These are phyloP conservation scores for Moxostoma hubbsi DNA, from an alignment of 2,797 vertebrate genomes.

Conservation along the genomic window DNA sequence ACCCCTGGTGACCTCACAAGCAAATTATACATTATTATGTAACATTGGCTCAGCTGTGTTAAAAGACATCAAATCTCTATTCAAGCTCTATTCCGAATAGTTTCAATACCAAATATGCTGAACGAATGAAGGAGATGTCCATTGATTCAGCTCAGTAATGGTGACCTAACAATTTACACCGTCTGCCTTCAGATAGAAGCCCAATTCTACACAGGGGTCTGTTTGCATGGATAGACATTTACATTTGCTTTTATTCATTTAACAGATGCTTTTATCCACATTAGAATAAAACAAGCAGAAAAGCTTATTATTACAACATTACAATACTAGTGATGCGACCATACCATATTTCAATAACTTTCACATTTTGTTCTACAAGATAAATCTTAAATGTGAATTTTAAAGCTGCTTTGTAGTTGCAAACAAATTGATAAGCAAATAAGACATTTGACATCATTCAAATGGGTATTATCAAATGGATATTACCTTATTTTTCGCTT, in stretches of 20 bases:
- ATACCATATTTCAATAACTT: too few species aligned
- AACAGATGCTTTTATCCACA: neutral
- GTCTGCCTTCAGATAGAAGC: neutral
- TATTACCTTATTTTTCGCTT: too few species aligned
- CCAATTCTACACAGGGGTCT: neutral
- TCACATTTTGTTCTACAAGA: too few species aligned
- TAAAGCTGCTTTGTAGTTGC: too few species aligned
- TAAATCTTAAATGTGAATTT: too few species aligned
- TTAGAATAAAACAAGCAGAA: neutral
- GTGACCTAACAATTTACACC: conserved; percentile 40
- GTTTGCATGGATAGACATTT: neutral
- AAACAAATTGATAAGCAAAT: too few species aligned
- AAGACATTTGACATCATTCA: too few species aligned
- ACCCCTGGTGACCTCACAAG: conserved; percentile 2
- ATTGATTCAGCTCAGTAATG: conserved; percentile 9
- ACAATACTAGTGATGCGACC: too few species aligned
- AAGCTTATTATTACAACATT: neutral
- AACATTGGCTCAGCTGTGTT: neutral
- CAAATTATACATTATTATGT: neutral
- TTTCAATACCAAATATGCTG: neutral
- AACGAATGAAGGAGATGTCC: neutral
- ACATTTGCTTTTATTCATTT: neutral
- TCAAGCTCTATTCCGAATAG: neutral
- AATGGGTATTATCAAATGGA: too few species aligned
- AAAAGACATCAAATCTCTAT: conserved; percentile 1